phyloP scores from a whole-genome alignment of 2,113 vertebrate species.

The Tachuris rubrigastra region DNA sequence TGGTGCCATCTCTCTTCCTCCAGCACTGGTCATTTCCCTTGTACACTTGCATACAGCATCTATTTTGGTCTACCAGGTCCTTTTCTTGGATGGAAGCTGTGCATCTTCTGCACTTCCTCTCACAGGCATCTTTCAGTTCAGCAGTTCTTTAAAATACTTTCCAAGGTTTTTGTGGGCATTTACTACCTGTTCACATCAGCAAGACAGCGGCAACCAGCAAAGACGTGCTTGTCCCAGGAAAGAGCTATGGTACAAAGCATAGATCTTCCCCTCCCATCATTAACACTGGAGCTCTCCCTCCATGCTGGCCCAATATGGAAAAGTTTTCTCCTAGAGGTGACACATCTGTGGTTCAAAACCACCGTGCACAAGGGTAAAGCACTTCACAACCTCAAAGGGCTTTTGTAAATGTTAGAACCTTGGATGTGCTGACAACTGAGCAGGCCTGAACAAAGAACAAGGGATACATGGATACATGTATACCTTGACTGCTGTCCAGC shows the following conservation, averaged over 20 bases:
- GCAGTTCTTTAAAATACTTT: neutral
- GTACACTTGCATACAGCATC: neutral
- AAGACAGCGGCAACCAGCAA: neutral
- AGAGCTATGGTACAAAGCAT: neutral
- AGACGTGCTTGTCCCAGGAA: neutral
- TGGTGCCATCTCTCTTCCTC: neutral
- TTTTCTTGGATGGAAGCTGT: neutral
- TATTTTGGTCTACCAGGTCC: neutral
- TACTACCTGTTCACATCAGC: neutral
- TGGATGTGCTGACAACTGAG: neutral
- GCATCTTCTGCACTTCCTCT: neutral
- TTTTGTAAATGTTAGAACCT: neutral
- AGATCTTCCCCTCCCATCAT: neutral
- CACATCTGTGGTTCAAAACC: neutral
- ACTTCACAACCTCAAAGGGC: neutral
- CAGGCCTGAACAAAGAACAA: neutral
- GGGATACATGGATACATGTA: accelerated
- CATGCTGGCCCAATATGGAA: neutral
- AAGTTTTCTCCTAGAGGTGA: neutral
- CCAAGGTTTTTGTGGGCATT: neutral
- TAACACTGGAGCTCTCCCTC: neutral
- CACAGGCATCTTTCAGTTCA: neutral
- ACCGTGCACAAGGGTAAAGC: neutral
- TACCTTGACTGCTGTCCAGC: neutral
- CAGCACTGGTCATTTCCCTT: neutral